Conservation (phyloP, 2,888 invertebrate genomes). For the Pandemis corylana region DNA sequence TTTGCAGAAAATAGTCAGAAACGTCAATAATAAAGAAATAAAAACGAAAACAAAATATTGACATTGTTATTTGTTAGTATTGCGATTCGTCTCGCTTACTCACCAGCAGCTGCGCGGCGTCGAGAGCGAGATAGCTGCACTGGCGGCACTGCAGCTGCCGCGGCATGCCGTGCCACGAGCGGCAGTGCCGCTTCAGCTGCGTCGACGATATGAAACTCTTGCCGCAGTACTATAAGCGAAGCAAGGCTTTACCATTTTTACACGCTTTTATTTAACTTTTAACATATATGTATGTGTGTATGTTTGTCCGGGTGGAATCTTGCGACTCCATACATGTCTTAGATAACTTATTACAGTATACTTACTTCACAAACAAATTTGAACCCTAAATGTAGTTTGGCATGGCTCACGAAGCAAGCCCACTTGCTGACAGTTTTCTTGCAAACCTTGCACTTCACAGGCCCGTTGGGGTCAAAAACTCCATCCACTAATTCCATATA, state of each 20-base stretch:
- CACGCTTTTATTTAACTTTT: no score
- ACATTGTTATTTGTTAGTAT: not conserved
- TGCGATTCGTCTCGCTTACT: conserved; percentile 35
- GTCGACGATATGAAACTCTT: conserved; percentile 53
- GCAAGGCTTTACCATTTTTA: not conserved
- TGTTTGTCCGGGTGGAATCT: no score
- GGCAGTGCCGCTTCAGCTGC: conserved; percentile 55
- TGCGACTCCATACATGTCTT: no score
- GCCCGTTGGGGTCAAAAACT: conserved; percentile 46
- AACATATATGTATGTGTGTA: no score
- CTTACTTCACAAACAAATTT: conserved; percentile 56
- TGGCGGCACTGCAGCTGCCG: conserved; percentile 50
- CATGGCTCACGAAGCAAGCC: conserved; percentile 55
- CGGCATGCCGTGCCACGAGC: conserved; percentile 54
- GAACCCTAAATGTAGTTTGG: conserved; percentile 56
- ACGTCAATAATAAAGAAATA: no score
- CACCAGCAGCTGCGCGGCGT: conserved; percentile 51
- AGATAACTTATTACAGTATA: not conserved
- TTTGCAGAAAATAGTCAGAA: no score
- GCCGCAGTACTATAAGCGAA: conserved; percentile 52
- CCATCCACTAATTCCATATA: conserved; percentile 55
- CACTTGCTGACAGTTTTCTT: conserved; percentile 52
- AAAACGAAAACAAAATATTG: no score
- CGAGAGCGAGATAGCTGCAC: conserved; percentile 56
- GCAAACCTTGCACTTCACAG: conserved; percentile 54